Evolutionary conservation across 2,888 invertebrate genomes (phyloP), one percentile per base, ranked within the genome.

Genomic region (Leptinotarsa tumamoca): DNA sequence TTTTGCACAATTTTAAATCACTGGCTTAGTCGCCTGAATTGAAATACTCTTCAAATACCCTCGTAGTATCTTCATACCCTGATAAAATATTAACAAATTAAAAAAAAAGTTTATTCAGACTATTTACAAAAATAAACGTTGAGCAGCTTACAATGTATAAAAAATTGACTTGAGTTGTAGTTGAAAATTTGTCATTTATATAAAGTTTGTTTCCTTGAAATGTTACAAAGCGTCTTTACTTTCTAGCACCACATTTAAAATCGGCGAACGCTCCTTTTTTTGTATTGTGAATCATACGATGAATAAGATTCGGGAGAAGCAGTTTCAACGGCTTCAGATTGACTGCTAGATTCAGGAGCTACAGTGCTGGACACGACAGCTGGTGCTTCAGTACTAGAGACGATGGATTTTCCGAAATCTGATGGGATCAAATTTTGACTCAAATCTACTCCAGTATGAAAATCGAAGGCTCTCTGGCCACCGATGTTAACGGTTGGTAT

Each of bases 361-460:
- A 71, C 66, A 33, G 73, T 68, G 50, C 73, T 68, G 13, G 67
- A 73, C 15, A 23, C 67, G 67, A 67, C 49, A 68, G 51, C 27
- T 67, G 72, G 56, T 18, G 52, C 66, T 17, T 66, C 52, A 18
- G 72, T 56, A 15, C 66, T 54, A 43, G 67, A 67, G 18, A 68
- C 51, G 17, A 71, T 5, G 7, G 61, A 49, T 17, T 58, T 27
- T 5, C 50, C 50, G 27, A 68, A 73, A 23, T 50, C 23, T 3
- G 73, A 73, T 17, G 23, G 21, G 51, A 71, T 18, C 23, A 61
- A 63, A 51, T 33, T 27, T 23, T 71, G 63, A 13, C 58, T 50
- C 23, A 61, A 50, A 50, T 61, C 49, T 18, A 23, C 61, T 17
- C 49, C 17, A 43, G 71, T 51, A 0, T 61, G 33, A 50, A 71